These are phyloP conservation scores for Stichodactyla helianthus DNA, from an alignment of 64 coral and sea anemone species.

Conservation along the genomic window DNA sequence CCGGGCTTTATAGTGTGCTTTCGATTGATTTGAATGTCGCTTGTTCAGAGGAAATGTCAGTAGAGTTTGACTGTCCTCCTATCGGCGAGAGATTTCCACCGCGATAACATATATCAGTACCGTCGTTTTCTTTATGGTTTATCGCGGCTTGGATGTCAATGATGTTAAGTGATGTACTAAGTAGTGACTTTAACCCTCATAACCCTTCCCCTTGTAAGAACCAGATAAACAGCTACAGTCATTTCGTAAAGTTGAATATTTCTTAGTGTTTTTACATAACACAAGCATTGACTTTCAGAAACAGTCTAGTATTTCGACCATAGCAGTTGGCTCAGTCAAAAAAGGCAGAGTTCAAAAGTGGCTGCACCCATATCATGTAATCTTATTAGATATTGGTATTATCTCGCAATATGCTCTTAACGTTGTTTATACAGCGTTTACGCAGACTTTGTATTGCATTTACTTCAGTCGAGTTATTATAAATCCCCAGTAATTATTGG, in stretches of 20 bases:
- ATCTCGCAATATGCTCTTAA: not conserved
- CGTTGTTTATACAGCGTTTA: not conserved
- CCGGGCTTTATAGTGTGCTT: not conserved
- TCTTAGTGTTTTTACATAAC: not conserved
- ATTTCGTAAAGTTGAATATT: not conserved
- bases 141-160: conserved; percentile 4
- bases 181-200: conserved; percentile 12
- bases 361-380: not conserved
- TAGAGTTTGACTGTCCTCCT: not conserved
- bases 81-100: not conserved
- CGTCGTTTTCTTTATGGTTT: conserved; percentile 10
- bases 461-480: not conserved
- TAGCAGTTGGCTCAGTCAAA: not conserved
- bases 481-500: not conserved
- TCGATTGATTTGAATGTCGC: conserved; percentile 1
- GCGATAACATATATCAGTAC: not conserved
- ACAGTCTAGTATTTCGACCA: not conserved
- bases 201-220: not conserved
- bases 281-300: not conserved
- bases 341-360: not conserved
- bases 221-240: not conserved
- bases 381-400: not conserved
- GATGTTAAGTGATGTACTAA: conserved; percentile 23
- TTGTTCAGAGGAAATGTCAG: not conserved
- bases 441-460: not conserved